Evolutionary conservation across 2,888 invertebrate genomes (phyloP).

Genomic region (Scrobipalpa costella): DNA sequence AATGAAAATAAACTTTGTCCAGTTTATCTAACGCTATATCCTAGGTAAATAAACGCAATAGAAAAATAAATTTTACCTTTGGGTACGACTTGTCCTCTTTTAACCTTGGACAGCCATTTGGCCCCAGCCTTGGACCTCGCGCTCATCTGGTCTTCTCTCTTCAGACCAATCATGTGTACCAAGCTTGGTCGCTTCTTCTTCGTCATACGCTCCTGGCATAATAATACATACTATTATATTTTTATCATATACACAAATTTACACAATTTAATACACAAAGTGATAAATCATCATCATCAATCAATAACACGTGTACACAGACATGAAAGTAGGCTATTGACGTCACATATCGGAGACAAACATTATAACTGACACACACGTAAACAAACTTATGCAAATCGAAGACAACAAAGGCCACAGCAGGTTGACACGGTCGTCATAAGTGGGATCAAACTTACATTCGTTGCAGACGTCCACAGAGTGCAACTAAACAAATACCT

Average conservation of each 20-base stretch:
- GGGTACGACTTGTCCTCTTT: slow-evolving; percentile 90
- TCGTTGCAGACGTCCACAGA: not conserved
- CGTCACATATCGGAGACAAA: not conserved
- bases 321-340: slow-evolving; percentile 6
- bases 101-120: slow-evolving; percentile 94
- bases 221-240: slow-evolving; percentile 29
- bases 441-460: slow-evolving; percentile 11
- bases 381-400: not conserved
- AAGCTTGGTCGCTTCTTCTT: slow-evolving; percentile 91
- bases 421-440: not conserved
- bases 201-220: slow-evolving; percentile 79
- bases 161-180: slow-evolving; percentile 90
- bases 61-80: slow-evolving; percentile 70
- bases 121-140: slow-evolving; percentile 93
- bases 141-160: slow-evolving; percentile 86
- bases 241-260: not conserved
- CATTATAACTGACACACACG: not conserved
- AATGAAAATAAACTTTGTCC: too few species aligned
- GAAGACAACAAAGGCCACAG: not conserved
- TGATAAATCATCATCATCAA: not conserved
- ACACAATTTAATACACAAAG: not conserved
- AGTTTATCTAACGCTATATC: too few species aligned
- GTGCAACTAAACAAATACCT: slow-evolving; percentile 14
- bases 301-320: not conserved
- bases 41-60: too few species aligned